Evolutionary conservation across 2,888 invertebrate genomes (phyloP), one percentile per base, ranked within the genome.

Genomic region (Rutpela maculata): DNA sequence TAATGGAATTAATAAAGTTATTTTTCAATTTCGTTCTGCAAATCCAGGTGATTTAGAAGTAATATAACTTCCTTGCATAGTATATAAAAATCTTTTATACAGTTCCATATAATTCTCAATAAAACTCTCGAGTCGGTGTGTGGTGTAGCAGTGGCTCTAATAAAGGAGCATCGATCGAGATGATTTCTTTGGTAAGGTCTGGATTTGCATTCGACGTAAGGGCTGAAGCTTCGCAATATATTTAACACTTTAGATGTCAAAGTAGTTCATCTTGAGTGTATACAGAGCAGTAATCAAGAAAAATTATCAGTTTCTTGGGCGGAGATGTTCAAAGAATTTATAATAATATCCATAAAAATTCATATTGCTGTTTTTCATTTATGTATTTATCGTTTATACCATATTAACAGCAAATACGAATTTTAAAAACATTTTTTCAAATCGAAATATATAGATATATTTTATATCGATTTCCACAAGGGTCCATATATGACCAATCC

Each of bases 81-180:
- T 38, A 57, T 22, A 60, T 43, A 50, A 65, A 63, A 73, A 65
- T 65, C 22, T 66, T 73, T 73, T 65, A 57, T 57, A 57, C 57
- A 73, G 65, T 66, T 66, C 50, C 56, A 55, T 63, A 55, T 73
- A 72, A 72, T 55, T 72, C 43, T 43, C 62, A 72, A 72, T 72
- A 72, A 72, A 72, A 72, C 22, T 50, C 31, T n/a, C 50, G 55
- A 62, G 17, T 38, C 38, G 15, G 18, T 31, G 63, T 62, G 15
- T 18, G 15, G 18, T 31, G 63, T 62, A 26, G 60, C 19, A 38
- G n/a, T 50, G 22, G 4, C 18, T 31, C 19, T 72, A 50, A 72
- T 60, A 72, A 72, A 68, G 31, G 50, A 55, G 11, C 68, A 68
- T 50, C 43, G 19, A 68, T 68, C 56, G 68, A n/a, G 22, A 17